Percentiles rank a stretch among this genome's conserved stretches.
Evolutionary conservation across 2,888 invertebrate genomes (phyloP).

Genomic region (Tachina lurida): DNA sequence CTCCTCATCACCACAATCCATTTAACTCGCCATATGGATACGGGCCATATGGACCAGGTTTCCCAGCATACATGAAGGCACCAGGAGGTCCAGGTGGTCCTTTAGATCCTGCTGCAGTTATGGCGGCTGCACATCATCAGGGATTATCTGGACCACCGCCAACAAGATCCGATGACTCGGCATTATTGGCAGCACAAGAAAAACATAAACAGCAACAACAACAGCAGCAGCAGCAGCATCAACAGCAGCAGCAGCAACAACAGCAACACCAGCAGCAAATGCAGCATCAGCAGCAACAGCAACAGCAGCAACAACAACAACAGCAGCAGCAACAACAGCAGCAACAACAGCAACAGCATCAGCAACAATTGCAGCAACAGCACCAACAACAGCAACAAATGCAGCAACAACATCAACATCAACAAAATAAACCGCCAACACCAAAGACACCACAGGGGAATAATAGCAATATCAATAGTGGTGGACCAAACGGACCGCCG

Average conservation of each 20-base stretch:
- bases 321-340: slow-evolving; percentile 76
- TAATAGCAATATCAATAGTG: slow-evolving; percentile 73
- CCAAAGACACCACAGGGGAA: slow-evolving; percentile 83
- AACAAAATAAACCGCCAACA: slow-evolving; percentile 82
- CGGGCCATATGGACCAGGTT: slow-evolving; percentile 83
- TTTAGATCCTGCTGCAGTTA: slow-evolving; percentile 80
- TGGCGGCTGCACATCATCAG: slow-evolving; percentile 81
- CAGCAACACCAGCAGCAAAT: slow-evolving; percentile 75
- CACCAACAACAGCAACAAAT: slow-evolving; percentile 76
- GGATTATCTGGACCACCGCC: slow-evolving; percentile 83
- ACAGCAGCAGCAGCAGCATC: slow-evolving; percentile 74
- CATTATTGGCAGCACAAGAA: slow-evolving; percentile 81
- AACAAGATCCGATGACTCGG: slow-evolving; percentile 84
- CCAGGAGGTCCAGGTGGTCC: slow-evolving; percentile 82
- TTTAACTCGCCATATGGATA: slow-evolving; percentile 85
- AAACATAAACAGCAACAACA: slow-evolving; percentile 79
- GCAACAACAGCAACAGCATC: slow-evolving; percentile 77
- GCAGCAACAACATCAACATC: slow-evolving; percentile 75
- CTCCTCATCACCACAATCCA: slow-evolving; percentile 87
- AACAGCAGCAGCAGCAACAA: slow-evolving; percentile 74
- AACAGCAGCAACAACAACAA: slow-evolving; percentile 80
- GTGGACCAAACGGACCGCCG: slow-evolving; percentile 74
- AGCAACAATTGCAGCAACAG: slow-evolving; percentile 80
- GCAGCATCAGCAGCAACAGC: slow-evolving; percentile 77
- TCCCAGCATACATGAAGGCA: slow-evolving; percentile 82